Evolutionary conservation across 2,888 invertebrate genomes (phyloP).

Genomic region (Choristoneura rosaceana): DNA sequence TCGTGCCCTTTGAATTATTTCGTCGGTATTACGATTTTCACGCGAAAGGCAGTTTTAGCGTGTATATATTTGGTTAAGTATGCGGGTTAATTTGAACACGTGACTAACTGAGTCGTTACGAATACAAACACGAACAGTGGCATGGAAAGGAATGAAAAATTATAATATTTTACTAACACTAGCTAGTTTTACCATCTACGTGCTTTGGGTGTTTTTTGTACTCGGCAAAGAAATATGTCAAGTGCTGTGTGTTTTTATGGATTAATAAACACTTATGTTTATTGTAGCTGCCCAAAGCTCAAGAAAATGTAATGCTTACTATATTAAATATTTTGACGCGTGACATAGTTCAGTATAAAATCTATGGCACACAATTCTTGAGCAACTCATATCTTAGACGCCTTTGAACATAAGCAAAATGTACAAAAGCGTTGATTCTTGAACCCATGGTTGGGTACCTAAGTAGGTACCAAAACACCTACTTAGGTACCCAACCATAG

Average conservation of each 20-base stretch:
- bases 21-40: conserved; percentile 17
- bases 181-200: background rate
- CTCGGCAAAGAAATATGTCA: background rate
- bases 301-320: background rate
- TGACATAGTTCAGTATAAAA: no score
- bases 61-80: conserved; percentile 30
- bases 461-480: no score
- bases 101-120: conserved; percentile 45
- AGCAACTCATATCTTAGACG: no score
- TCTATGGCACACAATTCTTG: no score
- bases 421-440: no score
- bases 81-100: conserved; percentile 35
- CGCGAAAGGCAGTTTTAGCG: conserved; percentile 22
- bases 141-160: conserved; percentile 61
- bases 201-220: background rate
- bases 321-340: background rate
- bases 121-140: conserved; percentile 70
- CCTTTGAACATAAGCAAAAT: no score
- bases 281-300: background rate
- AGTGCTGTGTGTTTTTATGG: background rate
- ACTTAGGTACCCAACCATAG: no score
- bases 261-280: background rate
- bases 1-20: conserved; percentile 45
- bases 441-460: no score
- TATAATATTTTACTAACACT: conserved; percentile 15